Evolutionary conservation across 2,888 invertebrate species (phyloP), one percentile per base, ranked within the genome.

Genomic region (Steinernema hermaphroditum): DNA sequence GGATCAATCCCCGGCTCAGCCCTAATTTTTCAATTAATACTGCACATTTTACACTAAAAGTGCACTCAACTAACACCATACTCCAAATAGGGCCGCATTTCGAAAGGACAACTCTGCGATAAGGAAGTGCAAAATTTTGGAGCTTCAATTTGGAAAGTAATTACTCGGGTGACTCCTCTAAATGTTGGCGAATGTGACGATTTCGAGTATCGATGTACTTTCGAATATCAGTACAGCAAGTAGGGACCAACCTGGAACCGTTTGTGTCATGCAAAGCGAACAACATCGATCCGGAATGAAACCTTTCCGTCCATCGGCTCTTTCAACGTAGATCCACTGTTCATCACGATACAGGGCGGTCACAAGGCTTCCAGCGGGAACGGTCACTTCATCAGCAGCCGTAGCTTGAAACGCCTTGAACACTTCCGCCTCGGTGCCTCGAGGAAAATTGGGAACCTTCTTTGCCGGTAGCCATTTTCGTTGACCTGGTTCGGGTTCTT

Each of bases 291-390:
- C 72, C 16, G 72, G 72, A 4, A 72, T 50, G 32, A 69, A 72
- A 2, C 72, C 72, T 14, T 62, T 34, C 22, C 69, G 69, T 37
- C 69, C 69, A 29, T 72, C 72, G 6, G 16, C 29, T 1, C 72
- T 27, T 62, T 72, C 49, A 22, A 72, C 72, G 27, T 72, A 72
- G 24, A 72, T 72, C 72, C 72, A 72, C 57, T 69, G 27, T 19
- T 32, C 68, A 41, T 72, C 72, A 27, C 69, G 68, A 24, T 72
- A 69, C 46, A 72, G 27, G 14, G 72, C 72, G 2, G 72, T 43
- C 14, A 72, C 72, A 44, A 69, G 37, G 19, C 50, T 70, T 8
- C 72, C 72, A 8, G 43, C 29, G 22, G 68, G 72, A 14, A 72
- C 72, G n/a, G 68, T 54, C 12, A 72, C 49, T 44, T 72, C 72